phyloP scores from a whole-genome alignment of 2,888 invertebrate species.

The Ctena decussata region DNA sequence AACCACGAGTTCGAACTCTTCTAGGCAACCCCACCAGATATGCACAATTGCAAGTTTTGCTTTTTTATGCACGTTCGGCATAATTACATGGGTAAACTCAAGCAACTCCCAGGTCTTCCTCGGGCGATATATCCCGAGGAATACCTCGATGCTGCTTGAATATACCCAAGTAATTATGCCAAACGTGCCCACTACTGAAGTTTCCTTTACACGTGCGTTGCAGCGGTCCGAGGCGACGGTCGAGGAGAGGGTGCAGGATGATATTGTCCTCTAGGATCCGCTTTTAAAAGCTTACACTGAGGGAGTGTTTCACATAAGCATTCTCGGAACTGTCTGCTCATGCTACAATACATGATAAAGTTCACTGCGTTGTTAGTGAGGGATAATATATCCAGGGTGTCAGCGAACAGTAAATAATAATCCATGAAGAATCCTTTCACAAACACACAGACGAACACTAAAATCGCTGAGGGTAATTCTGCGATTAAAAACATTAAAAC shows the following conservation, averaged over 20 bases:
- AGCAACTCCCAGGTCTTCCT: too few relatives aligned
- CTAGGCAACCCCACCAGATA: too few relatives aligned
- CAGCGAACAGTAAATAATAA: constrained; percentile 89
- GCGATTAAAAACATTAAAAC: constrained; percentile 94
- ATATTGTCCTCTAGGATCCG: background rate
- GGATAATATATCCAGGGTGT: constrained; percentile 96
- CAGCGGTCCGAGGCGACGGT: constrained; percentile 6
- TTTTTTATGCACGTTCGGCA: too few relatives aligned
- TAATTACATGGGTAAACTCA: too few relatives aligned
- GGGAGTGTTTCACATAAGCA: constrained; percentile 88
- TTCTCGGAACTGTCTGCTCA: constrained; percentile 96
- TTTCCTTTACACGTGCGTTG: too few relatives aligned
- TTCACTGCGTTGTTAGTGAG: constrained; percentile 96
- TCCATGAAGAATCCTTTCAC: constrained; percentile 91
- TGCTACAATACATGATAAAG: constrained; percentile 96
- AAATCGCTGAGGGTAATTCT: constrained; percentile 94
- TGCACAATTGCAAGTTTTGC: too few relatives aligned
- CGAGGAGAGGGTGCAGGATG: constrained; percentile 7
- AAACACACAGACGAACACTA: constrained; percentile 92
- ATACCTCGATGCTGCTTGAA: too few relatives aligned
- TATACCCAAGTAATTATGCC: too few relatives aligned
- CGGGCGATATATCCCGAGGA: too few relatives aligned
- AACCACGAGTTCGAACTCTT: too few relatives aligned
- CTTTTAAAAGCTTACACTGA: constrained; percentile 17
- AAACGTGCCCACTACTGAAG: too few relatives aligned